phyloP scores from a whole-genome alignment of 2,113 vertebrate species.

The Laticauda laticaudata region DNA sequence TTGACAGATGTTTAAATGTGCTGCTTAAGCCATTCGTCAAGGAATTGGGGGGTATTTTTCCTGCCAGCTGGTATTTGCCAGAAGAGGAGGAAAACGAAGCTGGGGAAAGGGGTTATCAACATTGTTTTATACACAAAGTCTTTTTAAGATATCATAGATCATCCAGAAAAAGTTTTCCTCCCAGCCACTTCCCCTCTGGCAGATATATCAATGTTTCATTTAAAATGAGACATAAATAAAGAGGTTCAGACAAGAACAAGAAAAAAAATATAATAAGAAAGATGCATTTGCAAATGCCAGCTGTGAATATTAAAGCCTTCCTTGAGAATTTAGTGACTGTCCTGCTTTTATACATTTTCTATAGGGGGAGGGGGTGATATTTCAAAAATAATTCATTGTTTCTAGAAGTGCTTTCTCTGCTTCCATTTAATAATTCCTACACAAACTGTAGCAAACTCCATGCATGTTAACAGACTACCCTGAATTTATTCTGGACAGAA shows the following conservation, averaged over 20 bases:
- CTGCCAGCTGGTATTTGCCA: background rate
- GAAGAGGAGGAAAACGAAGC: background rate
- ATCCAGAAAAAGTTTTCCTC: background rate
- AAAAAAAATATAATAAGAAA: conserved; percentile 31
- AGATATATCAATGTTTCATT: conserved; percentile 13
- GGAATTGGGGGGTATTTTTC: background rate
- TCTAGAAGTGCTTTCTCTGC: conserved; percentile 12
- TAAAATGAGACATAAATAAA: conserved; percentile 47
- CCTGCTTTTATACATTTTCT: conserved; percentile 44
- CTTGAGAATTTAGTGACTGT: conserved; percentile 35
- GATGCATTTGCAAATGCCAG: conserved; percentile 56
- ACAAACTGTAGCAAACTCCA: background rate
- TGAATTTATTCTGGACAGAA: background rate
- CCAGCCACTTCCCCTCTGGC: background rate
- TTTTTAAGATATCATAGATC: background rate
- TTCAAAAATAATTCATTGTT: conserved; percentile 45
- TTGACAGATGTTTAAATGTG: background rate
- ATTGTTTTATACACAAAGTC: background rate
- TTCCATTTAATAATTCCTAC: background rate
- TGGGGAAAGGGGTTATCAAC: background rate
- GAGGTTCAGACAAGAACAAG: conserved; percentile 50
- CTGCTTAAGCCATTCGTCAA: background rate
- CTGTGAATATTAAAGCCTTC: conserved; percentile 48
- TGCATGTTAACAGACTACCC: background rate
- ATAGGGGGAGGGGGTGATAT: conserved; percentile 20